Percentiles rank a stretch among this genome's conserved stretches.
Conservation (phyloP, 2,113 vertebrate genomes). For the Aegithalos caudatus region DNA sequence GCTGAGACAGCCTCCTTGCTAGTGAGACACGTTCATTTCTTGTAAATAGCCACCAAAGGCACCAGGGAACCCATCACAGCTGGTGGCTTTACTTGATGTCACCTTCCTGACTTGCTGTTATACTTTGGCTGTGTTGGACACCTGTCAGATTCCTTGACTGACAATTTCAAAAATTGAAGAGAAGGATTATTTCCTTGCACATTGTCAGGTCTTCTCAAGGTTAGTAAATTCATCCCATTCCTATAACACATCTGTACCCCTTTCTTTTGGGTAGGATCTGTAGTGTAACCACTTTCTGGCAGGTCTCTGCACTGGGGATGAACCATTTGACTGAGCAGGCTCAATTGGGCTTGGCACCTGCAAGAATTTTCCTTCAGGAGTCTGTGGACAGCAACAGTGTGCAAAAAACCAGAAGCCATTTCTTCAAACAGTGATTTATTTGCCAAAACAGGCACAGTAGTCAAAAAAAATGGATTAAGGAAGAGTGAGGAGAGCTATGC, state of each 20-base stretch:
- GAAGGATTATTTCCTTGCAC: background rate
- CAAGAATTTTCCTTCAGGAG: background rate
- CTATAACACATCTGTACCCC: fast-evolving
- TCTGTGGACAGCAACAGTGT: background rate
- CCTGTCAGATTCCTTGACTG: background rate
- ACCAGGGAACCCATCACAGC: background rate
- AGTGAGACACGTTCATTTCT: background rate
- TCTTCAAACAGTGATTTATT: slow-evolving; percentile 17
- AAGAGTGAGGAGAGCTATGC: background rate
- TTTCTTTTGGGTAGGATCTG: background rate
- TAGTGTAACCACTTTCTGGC: background rate
- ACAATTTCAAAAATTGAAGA: background rate
- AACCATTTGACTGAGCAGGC: background rate
- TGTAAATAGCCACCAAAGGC: background rate
- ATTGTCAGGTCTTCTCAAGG: background rate
- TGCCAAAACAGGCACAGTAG: background rate
- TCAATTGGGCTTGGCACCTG: background rate
- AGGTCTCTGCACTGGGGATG: background rate
- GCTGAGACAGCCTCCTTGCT: background rate
- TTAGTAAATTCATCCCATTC: background rate
- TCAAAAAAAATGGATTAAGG: background rate
- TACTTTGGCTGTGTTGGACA: background rate
- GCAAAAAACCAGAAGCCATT: background rate
- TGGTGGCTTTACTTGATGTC: background rate
- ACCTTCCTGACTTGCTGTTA: background rate